phyloP scores from a whole-genome alignment of 1,140 invertebrate genomes.

The Bombus balteatus region DNA sequence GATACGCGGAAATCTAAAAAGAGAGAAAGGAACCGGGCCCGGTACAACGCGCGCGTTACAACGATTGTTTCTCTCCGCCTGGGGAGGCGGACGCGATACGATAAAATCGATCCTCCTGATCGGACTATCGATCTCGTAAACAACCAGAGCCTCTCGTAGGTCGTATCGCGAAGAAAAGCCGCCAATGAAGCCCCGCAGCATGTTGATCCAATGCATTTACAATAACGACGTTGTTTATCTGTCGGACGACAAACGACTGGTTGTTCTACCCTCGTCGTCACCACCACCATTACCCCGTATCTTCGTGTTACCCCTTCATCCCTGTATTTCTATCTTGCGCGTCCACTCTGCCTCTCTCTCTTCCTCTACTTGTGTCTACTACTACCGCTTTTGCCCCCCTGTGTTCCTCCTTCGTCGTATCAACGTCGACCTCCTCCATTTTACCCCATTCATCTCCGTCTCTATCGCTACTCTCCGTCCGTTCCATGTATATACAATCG shows the following conservation, averaged over 20 bases:
- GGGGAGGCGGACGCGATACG: slow-evolving; percentile 56
- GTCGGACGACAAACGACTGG: slow-evolving; percentile 71
- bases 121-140: slow-evolving; percentile 68
- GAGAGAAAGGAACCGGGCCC: slow-evolving; percentile 42
- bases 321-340: background rate
- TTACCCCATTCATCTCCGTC: slow-evolving; percentile 66
- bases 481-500: slow-evolving; percentile 56
- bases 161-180: slow-evolving; percentile 68
- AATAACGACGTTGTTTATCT: slow-evolving; percentile 75
- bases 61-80: slow-evolving; percentile 63
- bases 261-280: slow-evolving; percentile 49
- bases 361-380: background rate
- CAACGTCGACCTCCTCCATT: slow-evolving; percentile 64
- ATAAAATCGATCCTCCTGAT: slow-evolving; percentile 68
- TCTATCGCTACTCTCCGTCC: slow-evolving; percentile 63
- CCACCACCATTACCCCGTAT: slow-evolving; percentile 15
- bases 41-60: slow-evolving; percentile 60
- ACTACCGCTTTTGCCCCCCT: background rate
- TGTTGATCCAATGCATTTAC: slow-evolving; percentile 74
- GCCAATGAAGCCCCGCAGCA: slow-evolving; percentile 71
- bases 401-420: slow-evolving; percentile 55
- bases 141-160: slow-evolving; percentile 45
- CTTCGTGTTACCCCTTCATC: slow-evolving; percentile 25
- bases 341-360: background rate
- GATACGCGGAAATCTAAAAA: slow-evolving; percentile 45